Conservation (phyloP, 2,888 invertebrate species). For the Magallana nippona region DNA sequence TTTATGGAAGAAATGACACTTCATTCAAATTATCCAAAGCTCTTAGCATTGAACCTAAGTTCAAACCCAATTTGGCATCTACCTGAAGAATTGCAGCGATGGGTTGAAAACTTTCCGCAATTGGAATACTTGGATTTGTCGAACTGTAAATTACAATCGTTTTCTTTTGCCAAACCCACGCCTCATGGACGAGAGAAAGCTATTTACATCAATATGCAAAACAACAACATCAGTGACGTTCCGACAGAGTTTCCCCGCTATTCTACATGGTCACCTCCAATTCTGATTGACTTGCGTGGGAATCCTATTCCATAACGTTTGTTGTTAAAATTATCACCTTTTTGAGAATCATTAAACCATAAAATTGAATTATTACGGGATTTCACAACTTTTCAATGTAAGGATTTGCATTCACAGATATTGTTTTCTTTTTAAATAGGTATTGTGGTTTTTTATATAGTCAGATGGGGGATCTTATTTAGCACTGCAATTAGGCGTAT, state of each 20-base stretch:
- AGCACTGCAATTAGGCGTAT: no score
- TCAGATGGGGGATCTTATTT: no score
- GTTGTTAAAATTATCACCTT: no score
- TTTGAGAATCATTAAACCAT: no score
- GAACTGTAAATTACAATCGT: background rate
- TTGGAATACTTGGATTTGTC: slow-evolving; percentile 37
- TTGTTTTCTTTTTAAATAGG: no score
- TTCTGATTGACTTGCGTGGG: background rate
- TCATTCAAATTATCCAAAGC: background rate
- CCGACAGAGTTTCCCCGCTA: background rate
- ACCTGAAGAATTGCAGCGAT: background rate
- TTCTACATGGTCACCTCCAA: background rate
- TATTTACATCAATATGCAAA: slow-evolving; percentile 16
- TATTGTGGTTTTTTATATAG: no score
- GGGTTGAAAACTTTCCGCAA: slow-evolving; percentile 22
- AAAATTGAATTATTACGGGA: background rate
- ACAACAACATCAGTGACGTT: slow-evolving; percentile 13
- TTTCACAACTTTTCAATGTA: no score
- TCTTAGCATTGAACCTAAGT: slow-evolving; percentile 3
- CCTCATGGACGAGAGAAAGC: background rate
- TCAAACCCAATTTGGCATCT: slow-evolving; percentile 1
- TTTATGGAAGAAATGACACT: background rate
- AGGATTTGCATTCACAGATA: no score
- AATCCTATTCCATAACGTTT: background rate
- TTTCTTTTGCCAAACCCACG: slow-evolving; percentile 2